phyloP scores from a whole-genome alignment of 2,113 vertebrate genomes.

The Caranx ignobilis region DNA sequence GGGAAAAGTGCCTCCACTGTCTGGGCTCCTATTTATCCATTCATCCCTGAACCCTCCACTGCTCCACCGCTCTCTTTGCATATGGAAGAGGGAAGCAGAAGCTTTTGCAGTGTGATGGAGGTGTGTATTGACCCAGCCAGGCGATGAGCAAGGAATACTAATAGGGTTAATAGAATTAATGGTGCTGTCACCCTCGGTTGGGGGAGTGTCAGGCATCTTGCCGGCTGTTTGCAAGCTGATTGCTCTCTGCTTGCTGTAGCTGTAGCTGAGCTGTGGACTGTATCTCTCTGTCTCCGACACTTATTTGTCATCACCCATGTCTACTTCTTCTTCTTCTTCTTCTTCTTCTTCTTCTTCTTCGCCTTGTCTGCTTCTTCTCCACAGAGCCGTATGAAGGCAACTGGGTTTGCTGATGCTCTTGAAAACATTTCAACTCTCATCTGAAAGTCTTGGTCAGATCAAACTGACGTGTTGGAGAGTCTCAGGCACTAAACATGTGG shows the following conservation, averaged over 20 bases:
- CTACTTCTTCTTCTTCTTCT: not conserved
- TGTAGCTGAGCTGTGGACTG: constrained; percentile 13
- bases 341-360: not conserved
- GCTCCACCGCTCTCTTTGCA: constrained; percentile 32
- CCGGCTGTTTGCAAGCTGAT: constrained; percentile 45
- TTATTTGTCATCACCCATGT: constrained; percentile 9
- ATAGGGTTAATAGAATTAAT: constrained; percentile 81
- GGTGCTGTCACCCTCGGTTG: constrained; percentile 71
- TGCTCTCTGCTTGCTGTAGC: constrained; percentile 36
- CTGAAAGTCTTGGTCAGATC: no score
- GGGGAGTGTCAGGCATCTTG: constrained; percentile 44
- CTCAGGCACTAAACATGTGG: no score
- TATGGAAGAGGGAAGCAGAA: constrained; percentile 44
- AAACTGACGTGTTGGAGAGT: no score
- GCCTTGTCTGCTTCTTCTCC: not conserved
- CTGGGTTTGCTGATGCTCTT: no score
- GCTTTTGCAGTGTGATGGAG: constrained; percentile 71
- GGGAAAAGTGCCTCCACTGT: constrained; percentile 28
- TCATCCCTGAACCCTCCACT: constrained; percentile 38
- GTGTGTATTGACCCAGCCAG: constrained; percentile 72
- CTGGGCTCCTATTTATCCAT: constrained; percentile 45
- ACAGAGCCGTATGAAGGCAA: no score
- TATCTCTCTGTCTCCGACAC: not conserved
- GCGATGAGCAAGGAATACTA: constrained; percentile 77
- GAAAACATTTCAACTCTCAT: no score